Percentiles rank a stretch among this genome's conserved stretches.
phyloP scores from a whole-genome alignment of 2,888 invertebrate genomes.

The Graphium colonna region DNA sequence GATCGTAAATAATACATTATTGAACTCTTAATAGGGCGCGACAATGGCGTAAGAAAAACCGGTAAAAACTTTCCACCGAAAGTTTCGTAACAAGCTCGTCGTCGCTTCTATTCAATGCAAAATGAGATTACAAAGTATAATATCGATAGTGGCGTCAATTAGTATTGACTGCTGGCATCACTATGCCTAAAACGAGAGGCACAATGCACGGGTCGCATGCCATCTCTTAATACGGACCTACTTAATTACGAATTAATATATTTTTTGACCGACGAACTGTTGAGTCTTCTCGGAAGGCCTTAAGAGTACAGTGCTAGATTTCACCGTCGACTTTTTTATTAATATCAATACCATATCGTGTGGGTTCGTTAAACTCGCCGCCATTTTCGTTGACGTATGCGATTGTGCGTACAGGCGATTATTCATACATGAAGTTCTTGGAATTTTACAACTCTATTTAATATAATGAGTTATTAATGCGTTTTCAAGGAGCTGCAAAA shows the following conservation, averaged over 20 bases:
- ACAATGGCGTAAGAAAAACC: neutral
- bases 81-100: neutral
- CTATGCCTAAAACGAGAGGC: constrained; percentile 54
- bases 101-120: constrained; percentile 12
- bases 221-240: constrained; percentile 63
- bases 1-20: neutral
- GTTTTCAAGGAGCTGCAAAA: neutral
- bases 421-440: constrained; percentile 19
- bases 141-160: constrained; percentile 30
- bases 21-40: neutral
- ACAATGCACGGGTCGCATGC: constrained; percentile 44
- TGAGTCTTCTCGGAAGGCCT: constrained; percentile 55
- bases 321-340: constrained; percentile 37
- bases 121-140: constrained; percentile 11
- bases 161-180: constrained; percentile 35
- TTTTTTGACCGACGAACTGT: constrained; percentile 68
- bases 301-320: constrained; percentile 42
- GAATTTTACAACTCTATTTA: constrained; percentile 24
- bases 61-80: neutral
- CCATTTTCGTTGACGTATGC: constrained; percentile 21
- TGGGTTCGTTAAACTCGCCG: constrained; percentile 32
- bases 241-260: constrained; percentile 76
- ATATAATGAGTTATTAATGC: constrained; percentile 11
- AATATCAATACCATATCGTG: constrained; percentile 28
- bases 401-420: constrained; percentile 17